phyloP scores from a whole-genome alignment of 1,140 invertebrate genomes.

The Formica exsecta region DNA sequence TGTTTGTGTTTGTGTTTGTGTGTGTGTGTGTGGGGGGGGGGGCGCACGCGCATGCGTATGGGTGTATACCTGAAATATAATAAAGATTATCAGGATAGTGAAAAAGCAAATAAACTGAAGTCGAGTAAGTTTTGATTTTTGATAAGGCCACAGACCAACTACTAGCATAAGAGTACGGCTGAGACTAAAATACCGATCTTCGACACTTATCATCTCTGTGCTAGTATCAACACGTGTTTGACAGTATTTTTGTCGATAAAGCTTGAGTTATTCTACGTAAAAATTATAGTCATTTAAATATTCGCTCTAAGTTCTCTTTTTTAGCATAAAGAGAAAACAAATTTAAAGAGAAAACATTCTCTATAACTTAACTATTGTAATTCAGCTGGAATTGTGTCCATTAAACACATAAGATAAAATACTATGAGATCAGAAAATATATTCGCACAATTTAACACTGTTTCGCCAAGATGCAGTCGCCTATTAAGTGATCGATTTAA shows the following conservation, averaged over 20 bases:
- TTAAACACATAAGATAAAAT: background rate
- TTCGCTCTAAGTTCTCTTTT: background rate
- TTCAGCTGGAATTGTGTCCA: background rate
- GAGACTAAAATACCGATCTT: background rate
- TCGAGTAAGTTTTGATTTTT: background rate
- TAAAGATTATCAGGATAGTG: background rate
- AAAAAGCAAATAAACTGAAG: background rate
- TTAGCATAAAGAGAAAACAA: background rate
- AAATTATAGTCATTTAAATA: background rate
- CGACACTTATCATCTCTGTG: background rate
- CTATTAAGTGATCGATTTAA: slow-evolving; percentile 9
- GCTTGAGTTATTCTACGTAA: too few species aligned
- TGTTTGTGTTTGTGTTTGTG: too few species aligned
- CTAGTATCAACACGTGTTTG: background rate
- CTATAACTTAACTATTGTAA: background rate
- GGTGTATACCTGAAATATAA: slow-evolving; percentile 2
- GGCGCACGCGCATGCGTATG: too few species aligned
- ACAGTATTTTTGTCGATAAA: background rate
- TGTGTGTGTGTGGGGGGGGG: too few species aligned
- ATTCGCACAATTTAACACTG: background rate
- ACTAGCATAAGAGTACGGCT: background rate
- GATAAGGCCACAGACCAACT: slow-evolving; percentile 23
- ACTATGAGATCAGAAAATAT: background rate
- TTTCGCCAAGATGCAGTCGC: background rate
- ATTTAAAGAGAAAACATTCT: background rate